phyloP scores from a whole-genome alignment of 2,113 vertebrate genomes.

The Sinocyclocheilus anophthalmus region DNA sequence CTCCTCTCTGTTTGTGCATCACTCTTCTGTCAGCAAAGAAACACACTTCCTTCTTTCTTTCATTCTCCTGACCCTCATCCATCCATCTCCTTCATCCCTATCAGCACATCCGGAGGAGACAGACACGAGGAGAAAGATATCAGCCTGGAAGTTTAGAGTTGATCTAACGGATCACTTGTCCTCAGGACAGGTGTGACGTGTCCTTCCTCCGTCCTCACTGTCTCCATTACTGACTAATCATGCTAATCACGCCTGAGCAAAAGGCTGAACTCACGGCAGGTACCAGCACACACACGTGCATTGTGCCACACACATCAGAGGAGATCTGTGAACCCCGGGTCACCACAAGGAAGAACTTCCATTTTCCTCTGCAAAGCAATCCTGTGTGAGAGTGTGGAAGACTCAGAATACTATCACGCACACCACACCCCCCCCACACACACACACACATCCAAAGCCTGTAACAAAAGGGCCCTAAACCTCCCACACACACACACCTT shows the following conservation, averaged over 20 bases:
- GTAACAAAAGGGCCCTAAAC: constrained; percentile 67
- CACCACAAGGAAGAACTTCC: constrained; percentile 53
- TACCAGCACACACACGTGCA: background rate
- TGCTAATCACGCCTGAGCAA: constrained; percentile 55
- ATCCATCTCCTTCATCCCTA: constrained; percentile 46
- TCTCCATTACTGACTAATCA: constrained; percentile 51
- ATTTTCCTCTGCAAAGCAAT: constrained; percentile 64
- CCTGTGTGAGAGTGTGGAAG: constrained; percentile 70
- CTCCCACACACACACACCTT: background rate
- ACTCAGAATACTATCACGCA: constrained; percentile 66
- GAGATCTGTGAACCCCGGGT: constrained; percentile 46
- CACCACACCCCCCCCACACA: too few species aligned
- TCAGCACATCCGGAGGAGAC: constrained; percentile 39
- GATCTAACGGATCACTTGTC: constrained; percentile 26
- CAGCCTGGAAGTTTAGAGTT: background rate
- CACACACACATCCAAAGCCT: constrained; percentile 55
- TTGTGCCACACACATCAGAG: constrained; percentile 43
- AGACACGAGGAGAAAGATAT: constrained; percentile 13
- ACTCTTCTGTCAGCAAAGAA: constrained; percentile 46
- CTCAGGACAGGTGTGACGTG: constrained; percentile 44
- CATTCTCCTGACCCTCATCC: constrained; percentile 46
- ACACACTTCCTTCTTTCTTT: constrained; percentile 28
- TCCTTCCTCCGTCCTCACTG: constrained; percentile 20
- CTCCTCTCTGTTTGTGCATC: constrained; percentile 35
- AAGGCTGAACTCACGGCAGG: constrained; percentile 29